Evolutionary conservation across 2,113 vertebrate genomes (phyloP).

Genomic region (Camelus bactrianus): DNA sequence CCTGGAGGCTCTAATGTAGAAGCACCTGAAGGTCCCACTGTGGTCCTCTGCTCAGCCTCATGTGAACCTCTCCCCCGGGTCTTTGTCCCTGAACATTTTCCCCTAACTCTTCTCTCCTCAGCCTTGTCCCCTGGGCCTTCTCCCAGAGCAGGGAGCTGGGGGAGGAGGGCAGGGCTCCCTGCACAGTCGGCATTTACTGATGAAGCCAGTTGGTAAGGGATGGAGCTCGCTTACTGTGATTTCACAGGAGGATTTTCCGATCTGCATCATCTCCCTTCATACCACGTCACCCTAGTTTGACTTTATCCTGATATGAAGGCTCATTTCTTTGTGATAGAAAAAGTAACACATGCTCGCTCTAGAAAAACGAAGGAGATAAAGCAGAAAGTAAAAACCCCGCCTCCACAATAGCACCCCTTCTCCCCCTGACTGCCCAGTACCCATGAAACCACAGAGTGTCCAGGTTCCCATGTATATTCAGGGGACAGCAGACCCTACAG

Average conservation of each 20-base stretch:
- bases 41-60: not conserved
- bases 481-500: not conserved
- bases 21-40: not conserved
- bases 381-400: not conserved
- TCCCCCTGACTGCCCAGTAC: not conserved
- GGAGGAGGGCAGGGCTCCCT: not conserved
- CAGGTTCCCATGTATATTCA: not conserved
- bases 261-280: not conserved
- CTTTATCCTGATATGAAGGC: not conserved
- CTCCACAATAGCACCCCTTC: not conserved
- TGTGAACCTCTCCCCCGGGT: too few relatives aligned
- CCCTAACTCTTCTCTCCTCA: too few relatives aligned
- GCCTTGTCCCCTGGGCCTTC: not conserved
- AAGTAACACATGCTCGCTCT: not conserved
- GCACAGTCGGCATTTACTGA: not conserved
- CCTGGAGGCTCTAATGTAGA: not conserved
- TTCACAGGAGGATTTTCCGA: not conserved
- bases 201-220: not conserved
- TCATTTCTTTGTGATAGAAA: not conserved
- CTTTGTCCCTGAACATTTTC: not conserved
- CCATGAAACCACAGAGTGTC: not conserved
- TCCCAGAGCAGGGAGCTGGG: not conserved
- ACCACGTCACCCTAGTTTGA: not conserved
- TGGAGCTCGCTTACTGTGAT: rapidly evolving
- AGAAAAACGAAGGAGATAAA: constrained; percentile 10